phyloP scores from a whole-genome alignment of 1,140 invertebrate species.

The Homarus americanus region DNA sequence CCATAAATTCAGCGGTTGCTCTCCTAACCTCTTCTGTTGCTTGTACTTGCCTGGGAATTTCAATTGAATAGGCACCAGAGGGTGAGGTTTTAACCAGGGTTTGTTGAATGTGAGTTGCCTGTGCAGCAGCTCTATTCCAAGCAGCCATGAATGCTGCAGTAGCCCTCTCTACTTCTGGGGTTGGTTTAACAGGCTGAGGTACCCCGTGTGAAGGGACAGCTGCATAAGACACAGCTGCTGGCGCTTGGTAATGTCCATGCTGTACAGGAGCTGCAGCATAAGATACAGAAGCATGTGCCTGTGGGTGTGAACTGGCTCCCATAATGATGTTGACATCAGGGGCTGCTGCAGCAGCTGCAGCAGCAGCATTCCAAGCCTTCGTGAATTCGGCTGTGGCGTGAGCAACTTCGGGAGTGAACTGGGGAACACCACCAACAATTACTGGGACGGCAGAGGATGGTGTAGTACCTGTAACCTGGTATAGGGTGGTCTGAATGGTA shows the following conservation, averaged over 20 bases:
- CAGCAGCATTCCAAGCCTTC: conserved; percentile 58
- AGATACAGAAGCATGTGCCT: not conserved
- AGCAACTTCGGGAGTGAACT: conserved; percentile 36
- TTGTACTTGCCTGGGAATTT: too few relatives aligned
- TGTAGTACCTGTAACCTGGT: conserved; percentile 1
- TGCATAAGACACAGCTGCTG: not conserved
- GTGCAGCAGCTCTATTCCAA: conserved; percentile 32
- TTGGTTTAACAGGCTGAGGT: conserved; percentile 4
- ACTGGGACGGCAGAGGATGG: not conserved
- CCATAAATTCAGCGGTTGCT: conserved; percentile 37
- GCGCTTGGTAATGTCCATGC: not conserved
- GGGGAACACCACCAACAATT: conserved; percentile 49
- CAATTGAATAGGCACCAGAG: too few relatives aligned
- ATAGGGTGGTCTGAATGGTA: conserved; percentile 21
- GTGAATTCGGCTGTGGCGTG: conserved; percentile 54
- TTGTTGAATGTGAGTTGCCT: conserved; percentile 6
- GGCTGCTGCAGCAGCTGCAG: conserved; percentile 53
- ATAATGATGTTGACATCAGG: conserved; percentile 54
- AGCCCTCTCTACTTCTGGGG: conserved; percentile 11
- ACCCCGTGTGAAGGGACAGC: conserved; percentile 1
- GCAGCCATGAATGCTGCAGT: conserved; percentile 36
- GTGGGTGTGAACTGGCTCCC: conserved; percentile 24
- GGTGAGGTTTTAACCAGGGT: too few relatives aligned
- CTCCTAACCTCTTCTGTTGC: too few relatives aligned
- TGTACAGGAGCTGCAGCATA: conserved; percentile 12